These are phyloP conservation scores for Saccopteryx leptura DNA, from an alignment of 2,113 vertebrate species.

Conservation along the genomic window DNA sequence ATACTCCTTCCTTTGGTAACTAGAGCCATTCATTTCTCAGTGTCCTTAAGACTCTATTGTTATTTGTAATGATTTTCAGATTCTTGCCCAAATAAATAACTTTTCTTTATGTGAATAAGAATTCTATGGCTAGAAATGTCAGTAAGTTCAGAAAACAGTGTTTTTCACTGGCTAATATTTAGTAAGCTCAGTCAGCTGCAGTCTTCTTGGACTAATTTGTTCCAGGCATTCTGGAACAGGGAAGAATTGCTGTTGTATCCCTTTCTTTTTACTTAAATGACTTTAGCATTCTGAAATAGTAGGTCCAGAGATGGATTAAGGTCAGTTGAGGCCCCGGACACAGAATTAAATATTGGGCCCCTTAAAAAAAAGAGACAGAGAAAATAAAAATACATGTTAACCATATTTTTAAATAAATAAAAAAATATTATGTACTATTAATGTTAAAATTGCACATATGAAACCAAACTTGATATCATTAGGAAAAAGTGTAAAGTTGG, in stretches of 20 bases:
- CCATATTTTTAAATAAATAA: too few relatives aligned
- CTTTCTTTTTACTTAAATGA: constrained; percentile 16
- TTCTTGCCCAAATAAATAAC: constrained; percentile 27
- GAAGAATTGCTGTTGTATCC: background rate
- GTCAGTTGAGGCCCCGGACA: too few relatives aligned
- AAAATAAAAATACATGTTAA: too few relatives aligned
- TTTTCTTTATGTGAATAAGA: constrained; percentile 53
- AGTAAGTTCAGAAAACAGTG: background rate
- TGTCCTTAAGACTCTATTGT: constrained; percentile 9
- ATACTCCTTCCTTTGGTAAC: constrained; percentile 38
- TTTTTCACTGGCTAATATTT: background rate
- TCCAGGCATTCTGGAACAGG: background rate
- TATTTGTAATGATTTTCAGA: constrained; percentile 40
- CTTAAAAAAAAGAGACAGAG: too few relatives aligned
- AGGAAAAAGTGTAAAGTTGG: too few relatives aligned
- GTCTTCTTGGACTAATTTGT: constrained; percentile 27
- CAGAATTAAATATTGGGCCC: too few relatives aligned
- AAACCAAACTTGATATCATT: too few relatives aligned
- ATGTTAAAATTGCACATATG: too few relatives aligned
- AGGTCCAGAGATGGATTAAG: too few relatives aligned
- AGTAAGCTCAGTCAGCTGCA: background rate
- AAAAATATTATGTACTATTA: too few relatives aligned
- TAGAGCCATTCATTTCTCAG: constrained; percentile 20
- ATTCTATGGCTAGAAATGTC: constrained; percentile 31
- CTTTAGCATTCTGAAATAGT: constrained; percentile 30